Conservation (phyloP, 92 coral and sea anemone species). For the Umimayanthus kanabou region DNA sequence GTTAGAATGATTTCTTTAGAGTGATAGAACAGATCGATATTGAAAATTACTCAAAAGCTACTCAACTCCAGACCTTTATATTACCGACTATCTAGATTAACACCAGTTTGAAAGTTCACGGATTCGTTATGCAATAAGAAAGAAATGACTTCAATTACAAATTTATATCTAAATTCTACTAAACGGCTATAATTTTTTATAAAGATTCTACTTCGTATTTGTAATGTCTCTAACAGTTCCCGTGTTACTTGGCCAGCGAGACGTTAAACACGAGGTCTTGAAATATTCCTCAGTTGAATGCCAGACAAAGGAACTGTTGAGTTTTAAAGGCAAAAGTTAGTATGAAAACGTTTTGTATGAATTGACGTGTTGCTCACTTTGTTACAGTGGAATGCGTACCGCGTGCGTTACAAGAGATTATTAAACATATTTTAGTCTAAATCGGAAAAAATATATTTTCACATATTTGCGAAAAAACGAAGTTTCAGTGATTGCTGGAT, state of each 20-base stretch:
- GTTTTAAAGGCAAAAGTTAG: conserved; percentile 22
- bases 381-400: conserved; percentile 5
- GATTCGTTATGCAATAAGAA: conserved; percentile 8
- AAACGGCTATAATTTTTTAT: conserved; percentile 35
- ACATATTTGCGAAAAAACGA: conserved; percentile 65
- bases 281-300: neutral
- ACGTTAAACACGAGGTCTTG: neutral
- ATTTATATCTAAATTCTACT: conserved; percentile 21
- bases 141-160: neutral
- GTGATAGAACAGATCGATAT: neutral
- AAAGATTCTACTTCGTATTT: conserved; percentile 34
- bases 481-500: conserved; percentile 1
- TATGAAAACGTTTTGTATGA: conserved; percentile 19
- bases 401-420: conserved; percentile 59
- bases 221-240: conserved; percentile 22
- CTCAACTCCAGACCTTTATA: neutral
- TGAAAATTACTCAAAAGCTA: neutral
- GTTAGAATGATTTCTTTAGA: neutral
- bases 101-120: conserved; percentile 3
- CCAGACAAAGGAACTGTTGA: neutral
- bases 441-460: conserved; percentile 85
- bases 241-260: conserved; percentile 5
- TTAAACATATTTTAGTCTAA: conserved; percentile 87
- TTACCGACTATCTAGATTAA: conserved; percentile 10
- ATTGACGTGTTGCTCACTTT: conserved; percentile 14